A percentile compares a stretch with the other conserved stretches of the same genome.
phyloP scores from a whole-genome alignment of 23 tunicate species.

The Halocynthia roretzi region DNA sequence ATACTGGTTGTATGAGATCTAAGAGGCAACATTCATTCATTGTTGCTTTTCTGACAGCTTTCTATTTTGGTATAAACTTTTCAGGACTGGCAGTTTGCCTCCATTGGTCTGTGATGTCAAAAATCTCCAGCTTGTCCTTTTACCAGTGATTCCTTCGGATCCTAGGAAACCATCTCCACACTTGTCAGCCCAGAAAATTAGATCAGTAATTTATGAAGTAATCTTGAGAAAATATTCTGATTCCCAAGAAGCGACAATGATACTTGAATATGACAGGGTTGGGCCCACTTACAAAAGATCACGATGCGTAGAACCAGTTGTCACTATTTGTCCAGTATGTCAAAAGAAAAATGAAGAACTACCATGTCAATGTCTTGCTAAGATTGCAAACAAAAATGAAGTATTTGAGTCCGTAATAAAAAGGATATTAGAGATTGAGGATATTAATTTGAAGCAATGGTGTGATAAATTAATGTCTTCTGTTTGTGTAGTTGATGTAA shows the following conservation, averaged over 20 bases:
- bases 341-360: background rate
- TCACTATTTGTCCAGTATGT: conserved; percentile 11
- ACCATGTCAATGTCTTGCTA: background rate
- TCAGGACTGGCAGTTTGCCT: background rate
- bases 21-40: too few relatives aligned
- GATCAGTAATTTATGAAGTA: background rate
- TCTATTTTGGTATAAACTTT: background rate
- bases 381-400: background rate
- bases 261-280: conserved; percentile 24
- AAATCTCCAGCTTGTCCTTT: conserved; percentile 1
- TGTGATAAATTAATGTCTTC: background rate
- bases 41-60: too few relatives aligned
- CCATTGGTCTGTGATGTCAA: background rate
- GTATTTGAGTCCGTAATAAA: background rate
- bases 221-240: conserved; percentile 1
- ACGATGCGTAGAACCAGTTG: background rate
- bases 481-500: background rate
- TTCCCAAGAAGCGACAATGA: background rate
- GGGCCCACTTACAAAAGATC: background rate
- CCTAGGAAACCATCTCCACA: conserved; percentile 12
- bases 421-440: background rate
- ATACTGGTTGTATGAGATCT: too few relatives aligned
- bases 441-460: background rate
- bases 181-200: background rate
- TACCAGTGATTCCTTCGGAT: conserved; percentile 1